Conservation (phyloP, 2,888 invertebrate species). For the Caenorhabditis uteleia region DNA sequence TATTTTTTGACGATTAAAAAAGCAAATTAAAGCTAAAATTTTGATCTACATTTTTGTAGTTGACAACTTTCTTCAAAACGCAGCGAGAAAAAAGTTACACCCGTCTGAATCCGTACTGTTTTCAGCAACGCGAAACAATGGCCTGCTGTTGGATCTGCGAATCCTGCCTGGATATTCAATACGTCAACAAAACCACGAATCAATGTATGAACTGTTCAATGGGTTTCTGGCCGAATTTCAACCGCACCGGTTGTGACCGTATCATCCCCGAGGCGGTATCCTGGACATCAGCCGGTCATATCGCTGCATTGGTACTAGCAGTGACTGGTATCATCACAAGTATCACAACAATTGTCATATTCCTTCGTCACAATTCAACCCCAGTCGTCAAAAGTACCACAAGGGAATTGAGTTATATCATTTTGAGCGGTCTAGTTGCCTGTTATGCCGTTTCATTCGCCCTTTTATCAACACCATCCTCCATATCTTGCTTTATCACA, state of each 20-base stretch:
- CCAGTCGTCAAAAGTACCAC: conserved; percentile 97
- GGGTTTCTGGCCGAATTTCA: conserved; percentile 77
- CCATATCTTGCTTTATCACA: conserved; percentile 78
- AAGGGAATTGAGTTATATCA: conserved; percentile 79
- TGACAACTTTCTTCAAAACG: no score
- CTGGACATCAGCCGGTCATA: conserved; percentile 49
- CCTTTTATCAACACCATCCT: conserved; percentile 80
- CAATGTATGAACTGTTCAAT: conserved; percentile 76
- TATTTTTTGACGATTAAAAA: no score
- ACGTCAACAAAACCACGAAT: conserved; percentile 74
- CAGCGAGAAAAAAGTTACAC: no score
- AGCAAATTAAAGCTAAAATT: no score
- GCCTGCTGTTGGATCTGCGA: conserved; percentile 83
- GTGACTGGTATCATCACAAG: conserved; percentile 79
- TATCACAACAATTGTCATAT: conserved; percentile 80
- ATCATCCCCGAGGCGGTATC: conserved; percentile 43
- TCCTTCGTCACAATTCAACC: conserved; percentile 86
- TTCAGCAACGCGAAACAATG: conserved; percentile 70
- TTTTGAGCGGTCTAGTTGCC: conserved; percentile 81
- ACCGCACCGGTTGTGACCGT: conserved; percentile 72
- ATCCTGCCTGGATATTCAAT: conserved; percentile 77
- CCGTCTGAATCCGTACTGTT: no score
- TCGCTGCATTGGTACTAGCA: conserved; percentile 62
- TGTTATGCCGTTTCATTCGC: conserved; percentile 92
- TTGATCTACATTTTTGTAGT: no score